Evolutionary conservation across 2,113 vertebrate species (phyloP), one percentile per base, ranked within the genome.

Genomic region (Macquaria ambigua): DNA sequence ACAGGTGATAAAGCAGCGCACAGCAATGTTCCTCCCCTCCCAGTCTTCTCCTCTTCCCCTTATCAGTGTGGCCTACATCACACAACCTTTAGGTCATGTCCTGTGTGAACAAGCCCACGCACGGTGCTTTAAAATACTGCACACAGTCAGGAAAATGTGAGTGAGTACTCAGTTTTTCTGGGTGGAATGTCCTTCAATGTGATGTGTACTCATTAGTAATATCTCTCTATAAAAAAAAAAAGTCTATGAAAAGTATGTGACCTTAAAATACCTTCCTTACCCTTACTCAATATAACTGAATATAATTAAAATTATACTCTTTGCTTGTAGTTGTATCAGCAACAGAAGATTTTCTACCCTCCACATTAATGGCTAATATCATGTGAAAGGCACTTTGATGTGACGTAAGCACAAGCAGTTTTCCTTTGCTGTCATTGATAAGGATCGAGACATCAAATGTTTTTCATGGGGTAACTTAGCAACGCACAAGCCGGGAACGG

Each of bases 1-100:
- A 4, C 56, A 87, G 89, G 91, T 90, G 90, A 93, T 92, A 94
- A 95, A 94, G 90, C 77, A 46, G 56, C 20, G 70, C 84, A 52
- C 78, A 14, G 85, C 85, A 68, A 85, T 87, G 39, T 71, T 79
- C 74, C 81, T 77, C 91, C 88, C 79, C 84, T 70, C 74, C 79
- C 46, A 67, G 77, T 77, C 85, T 64, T 67, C 69, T 62, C 10
- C 48, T 81, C 76, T 83, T 82, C 53, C 21, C 37, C 84, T 93
- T 93, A 94, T 94, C 92, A 86, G 87, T 2, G 41, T 85, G 88
- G 81, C 91, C 86, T 82, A 93, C 92, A 92, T 94, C 89, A 61
- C 80, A 83, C 41, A 70, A 28, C 83, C 69, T 56, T 77, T 62
- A 63, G 87, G 83, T 92, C 90, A 87, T 34, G 85, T 15, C 21